A percentile compares a stretch with the other conserved stretches of the same genome.
Evolutionary conservation across 1,140 invertebrate genomes (phyloP).

Genomic region (Panonychus citri): DNA sequence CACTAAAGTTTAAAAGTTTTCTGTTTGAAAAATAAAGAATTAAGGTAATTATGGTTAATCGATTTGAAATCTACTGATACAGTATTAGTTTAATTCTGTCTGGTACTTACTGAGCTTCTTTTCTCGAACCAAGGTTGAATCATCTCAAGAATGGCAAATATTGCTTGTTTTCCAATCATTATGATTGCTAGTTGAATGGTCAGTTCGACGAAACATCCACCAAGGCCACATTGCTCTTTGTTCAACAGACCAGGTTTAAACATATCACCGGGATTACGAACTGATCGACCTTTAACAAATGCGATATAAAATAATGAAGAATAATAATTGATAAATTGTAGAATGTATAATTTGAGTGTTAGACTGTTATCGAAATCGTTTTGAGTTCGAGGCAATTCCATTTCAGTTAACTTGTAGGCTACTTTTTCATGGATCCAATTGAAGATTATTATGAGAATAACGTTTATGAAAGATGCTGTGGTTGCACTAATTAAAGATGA

Average conservation of each 20-base stretch:
- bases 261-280: slow-evolving; percentile 33
- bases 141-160: slow-evolving; percentile 36
- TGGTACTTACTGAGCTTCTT: not conserved
- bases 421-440: slow-evolving; percentile 27
- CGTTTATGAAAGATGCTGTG: slow-evolving; percentile 63
- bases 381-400: slow-evolving; percentile 60
- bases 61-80: not conserved
- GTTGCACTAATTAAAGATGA: slow-evolving; percentile 54
- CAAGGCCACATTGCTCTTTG: slow-evolving; percentile 12
- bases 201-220: slow-evolving; percentile 38
- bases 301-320: slow-evolving; percentile 93
- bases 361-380: slow-evolving; percentile 59
- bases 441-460: slow-evolving; percentile 58
- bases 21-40: not conserved
- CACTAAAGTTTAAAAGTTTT: too few relatives aligned
- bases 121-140: slow-evolving; percentile 25
- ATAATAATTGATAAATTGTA: slow-evolving; percentile 96
- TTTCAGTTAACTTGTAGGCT: slow-evolving; percentile 68
- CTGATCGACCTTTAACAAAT: slow-evolving; percentile 68
- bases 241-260: not conserved
- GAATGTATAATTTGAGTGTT: slow-evolving; percentile 66
- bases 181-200: slow-evolving; percentile 41
- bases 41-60: too few relatives aligned
- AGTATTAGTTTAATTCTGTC: too few relatives aligned
- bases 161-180: slow-evolving; percentile 43